Evolutionary conservation across 2,113 vertebrate species (phyloP).

Genomic region (Ornithorhynchus anatinus): DNA sequence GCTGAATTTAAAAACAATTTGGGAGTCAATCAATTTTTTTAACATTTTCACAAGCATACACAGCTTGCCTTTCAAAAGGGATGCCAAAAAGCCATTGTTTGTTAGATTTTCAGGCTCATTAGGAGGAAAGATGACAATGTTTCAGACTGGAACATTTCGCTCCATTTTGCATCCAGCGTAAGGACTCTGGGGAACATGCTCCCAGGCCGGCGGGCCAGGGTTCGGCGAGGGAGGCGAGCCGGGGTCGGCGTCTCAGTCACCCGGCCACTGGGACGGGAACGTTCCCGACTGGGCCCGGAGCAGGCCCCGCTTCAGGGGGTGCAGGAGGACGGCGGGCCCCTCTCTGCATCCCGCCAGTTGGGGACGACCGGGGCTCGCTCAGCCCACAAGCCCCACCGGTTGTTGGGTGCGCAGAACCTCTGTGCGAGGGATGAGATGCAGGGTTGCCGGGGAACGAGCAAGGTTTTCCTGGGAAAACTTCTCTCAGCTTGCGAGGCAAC

Average conservation of each 20-base stretch:
- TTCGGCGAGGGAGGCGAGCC: slow-evolving; percentile 28
- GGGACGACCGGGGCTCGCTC: too few species aligned
- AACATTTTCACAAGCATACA: slow-evolving; percentile 76
- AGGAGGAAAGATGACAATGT: slow-evolving; percentile 79
- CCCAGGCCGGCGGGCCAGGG: slow-evolving; percentile 43
- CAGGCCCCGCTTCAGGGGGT: slow-evolving; percentile 45
- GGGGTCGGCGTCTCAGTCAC: slow-evolving; percentile 63
- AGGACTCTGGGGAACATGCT: slow-evolving; percentile 53
- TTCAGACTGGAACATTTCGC: slow-evolving; percentile 65
- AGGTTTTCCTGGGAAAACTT: too few species aligned
- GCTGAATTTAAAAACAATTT: slow-evolving; percentile 89
- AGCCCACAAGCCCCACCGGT: too few species aligned
- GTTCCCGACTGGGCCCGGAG: slow-evolving; percentile 22
- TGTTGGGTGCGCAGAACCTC: too few species aligned
- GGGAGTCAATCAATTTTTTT: slow-evolving; percentile 85
- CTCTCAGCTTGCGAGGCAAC: too few species aligned
- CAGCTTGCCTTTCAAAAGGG: slow-evolving; percentile 76
- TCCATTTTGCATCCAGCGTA: slow-evolving; percentile 66
- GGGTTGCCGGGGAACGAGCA: too few species aligned
- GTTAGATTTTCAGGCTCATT: slow-evolving; percentile 83
- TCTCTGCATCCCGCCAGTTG: too few species aligned
- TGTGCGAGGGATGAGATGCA: too few species aligned
- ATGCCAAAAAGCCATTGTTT: slow-evolving; percentile 83
- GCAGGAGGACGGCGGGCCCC: slow-evolving; percentile 43
- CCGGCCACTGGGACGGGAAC: slow-evolving; percentile 44